Evolutionary conservation across 1,140 invertebrate genomes (phyloP).

Genomic region (Idris sp.): DNA sequence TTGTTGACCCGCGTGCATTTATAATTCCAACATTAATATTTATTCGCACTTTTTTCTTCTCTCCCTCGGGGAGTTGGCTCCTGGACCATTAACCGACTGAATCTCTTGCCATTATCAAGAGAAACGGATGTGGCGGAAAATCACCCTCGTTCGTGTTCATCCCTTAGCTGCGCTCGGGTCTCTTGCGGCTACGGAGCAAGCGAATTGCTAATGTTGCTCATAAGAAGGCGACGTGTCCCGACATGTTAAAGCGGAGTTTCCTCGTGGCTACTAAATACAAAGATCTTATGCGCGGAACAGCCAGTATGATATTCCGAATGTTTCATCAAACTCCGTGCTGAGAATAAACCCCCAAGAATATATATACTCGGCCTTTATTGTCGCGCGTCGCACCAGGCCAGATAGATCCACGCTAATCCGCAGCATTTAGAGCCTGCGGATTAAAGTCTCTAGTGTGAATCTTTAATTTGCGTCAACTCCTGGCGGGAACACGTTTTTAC

Average conservation of each 20-base stretch:
- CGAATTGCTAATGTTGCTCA: constrained; percentile 57
- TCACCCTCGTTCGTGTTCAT: constrained; percentile 46
- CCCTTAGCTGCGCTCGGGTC: constrained; percentile 27
- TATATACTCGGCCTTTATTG: constrained; percentile 46
- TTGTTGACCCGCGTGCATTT: no score
- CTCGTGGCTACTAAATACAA: constrained; percentile 50
- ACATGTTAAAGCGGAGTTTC: constrained; percentile 58
- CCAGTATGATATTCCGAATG: constrained; percentile 50
- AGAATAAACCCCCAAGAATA: constrained; percentile 50
- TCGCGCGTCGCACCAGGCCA: constrained; percentile 16
- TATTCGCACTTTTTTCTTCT: neutral
- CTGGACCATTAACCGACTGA: constrained; percentile 34
- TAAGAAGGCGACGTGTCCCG: constrained; percentile 58
- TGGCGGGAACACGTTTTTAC: constrained; percentile 4
- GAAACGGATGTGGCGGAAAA: constrained; percentile 48
- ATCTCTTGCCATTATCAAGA: constrained; percentile 44
- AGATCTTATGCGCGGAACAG: constrained; percentile 54
- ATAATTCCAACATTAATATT: no score
- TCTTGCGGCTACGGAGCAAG: constrained; percentile 53
- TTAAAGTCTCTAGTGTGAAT: constrained; percentile 27
- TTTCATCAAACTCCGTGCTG: constrained; percentile 59
- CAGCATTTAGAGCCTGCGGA: constrained; percentile 22
- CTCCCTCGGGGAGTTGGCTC: neutral
- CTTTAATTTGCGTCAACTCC: constrained; percentile 23
- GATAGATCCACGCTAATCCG: constrained; percentile 40